Conservation (phyloP, 2,797 vertebrate genomes). For the Malurus splendens region DNA sequence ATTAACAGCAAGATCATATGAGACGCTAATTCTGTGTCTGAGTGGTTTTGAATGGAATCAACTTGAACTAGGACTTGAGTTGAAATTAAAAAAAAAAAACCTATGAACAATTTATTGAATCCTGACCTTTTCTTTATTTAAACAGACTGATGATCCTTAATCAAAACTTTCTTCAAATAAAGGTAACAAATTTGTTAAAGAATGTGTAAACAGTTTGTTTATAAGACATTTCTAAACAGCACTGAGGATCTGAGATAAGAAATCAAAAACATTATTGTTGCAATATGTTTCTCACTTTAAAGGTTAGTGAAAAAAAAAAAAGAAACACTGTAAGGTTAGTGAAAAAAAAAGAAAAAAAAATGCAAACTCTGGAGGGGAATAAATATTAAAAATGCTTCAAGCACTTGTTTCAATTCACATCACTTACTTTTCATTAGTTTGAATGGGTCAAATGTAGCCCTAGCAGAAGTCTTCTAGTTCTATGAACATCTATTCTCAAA, state of each 20-base stretch:
- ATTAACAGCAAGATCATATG: not conserved
- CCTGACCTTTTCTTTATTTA: not conserved
- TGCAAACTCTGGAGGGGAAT: not conserved
- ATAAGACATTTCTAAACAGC: not conserved
- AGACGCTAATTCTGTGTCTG: not conserved
- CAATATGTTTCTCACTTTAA: not conserved
- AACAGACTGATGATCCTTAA: not conserved
- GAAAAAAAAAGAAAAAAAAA: fast-evolving
- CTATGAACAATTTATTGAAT: not conserved
- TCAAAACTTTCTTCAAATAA: not conserved
- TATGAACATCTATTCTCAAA: not conserved
- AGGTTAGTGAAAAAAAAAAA: not conserved
- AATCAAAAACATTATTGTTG: not conserved
- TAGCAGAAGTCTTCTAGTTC: not conserved
- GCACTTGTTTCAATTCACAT: not conserved
- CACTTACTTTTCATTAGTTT: not conserved
- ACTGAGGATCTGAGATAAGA: not conserved
- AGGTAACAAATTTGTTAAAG: not conserved
- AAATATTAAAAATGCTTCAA: not conserved
- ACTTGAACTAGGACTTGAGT: not conserved
- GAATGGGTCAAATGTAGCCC: not conserved
- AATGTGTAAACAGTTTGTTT: not conserved
- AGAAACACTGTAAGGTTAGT: not conserved
- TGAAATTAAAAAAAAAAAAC: not conserved
- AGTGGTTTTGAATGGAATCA: not conserved